Evolutionary conservation across 2,888 invertebrate species (phyloP), one percentile per base, ranked within the genome.

Genomic region (Silvanus unidentatus): DNA sequence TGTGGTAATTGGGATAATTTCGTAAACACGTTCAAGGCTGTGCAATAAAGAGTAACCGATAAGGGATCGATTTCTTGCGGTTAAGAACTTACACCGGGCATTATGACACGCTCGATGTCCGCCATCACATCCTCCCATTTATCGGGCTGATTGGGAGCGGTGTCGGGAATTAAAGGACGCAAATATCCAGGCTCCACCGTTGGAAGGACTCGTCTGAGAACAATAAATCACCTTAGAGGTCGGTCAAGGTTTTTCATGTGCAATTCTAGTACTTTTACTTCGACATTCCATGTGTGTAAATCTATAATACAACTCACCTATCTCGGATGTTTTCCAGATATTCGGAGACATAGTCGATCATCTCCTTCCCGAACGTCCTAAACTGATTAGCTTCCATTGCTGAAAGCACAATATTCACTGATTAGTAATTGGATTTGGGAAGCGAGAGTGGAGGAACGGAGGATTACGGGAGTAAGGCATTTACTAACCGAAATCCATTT

Each of bases 321-420:
- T 93, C 94, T 68, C 94, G 79, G 59, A 98, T 92, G 62, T 90
- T 93, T 70, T 95, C 92, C 71, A 95, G 76, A 73, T 98, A 98
- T 64, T 92, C 84, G 6, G 89, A 86, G 48, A 97, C 90, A 70
- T 91, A 97, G 65, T 95, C 93, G 30, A 92, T 83, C 90, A 96
- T 95, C 65, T 90, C 88, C 70, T 88, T 90, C 49, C 93, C 92
- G 68, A 90, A 90, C 59, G 88, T 86, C 69, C 84, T 86, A 69
- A 91, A 91, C 59, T 85, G 84, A 56, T 81, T 79, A 34, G 86
- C 81, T 69, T 91, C 89, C 90, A 91, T 91, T 54, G 62, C 71
- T 66, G 57, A 40, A 62, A 37, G 15, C 14, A 37, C 32, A 44
- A 28, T 46, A 41, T 42, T 36, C n/a, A 16, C 12, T 40, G 22